Evolutionary conservation across 2,113 vertebrate genomes (phyloP), one percentile per base, ranked within the genome.

Genomic region (Eulacestoma nigropectus): DNA sequence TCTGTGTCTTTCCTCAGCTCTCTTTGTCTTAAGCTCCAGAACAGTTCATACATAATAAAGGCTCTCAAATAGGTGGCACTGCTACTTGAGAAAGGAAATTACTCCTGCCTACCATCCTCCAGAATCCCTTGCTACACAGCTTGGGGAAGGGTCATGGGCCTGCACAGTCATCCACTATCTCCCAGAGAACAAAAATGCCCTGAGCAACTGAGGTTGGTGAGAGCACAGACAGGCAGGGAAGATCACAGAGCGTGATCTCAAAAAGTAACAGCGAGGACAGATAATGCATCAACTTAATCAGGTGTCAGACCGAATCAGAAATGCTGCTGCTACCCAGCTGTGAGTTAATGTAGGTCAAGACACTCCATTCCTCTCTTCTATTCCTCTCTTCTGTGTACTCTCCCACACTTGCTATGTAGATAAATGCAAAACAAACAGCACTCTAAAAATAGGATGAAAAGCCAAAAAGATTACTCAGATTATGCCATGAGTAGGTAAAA

Each of bases 371-470:
- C 84, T 81, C 52, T 86, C 87, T 49, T 78, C 72, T 68, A 13
- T 56, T 91, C 69, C 84, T 81, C 52, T 86, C 87, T 49, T 78
- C 72, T 68, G 11, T 60, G 73, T 72, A 62, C 79, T 95, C 85
- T 92, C 73, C 56, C 27, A 90, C 69, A 92, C 76, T 92, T 89
- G 92, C 93, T 94, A 95, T 82, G 83, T 41, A 94, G 91, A 96
- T 86, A 96, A 95, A 95, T 95, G 94, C 84, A 96, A 94, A 96
- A 91, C 87, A 94, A 96, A 94, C 57, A 77, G 59, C 52, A 74
- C 23, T 35, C 67, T 70, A 89, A 95, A 96, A 96, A 85, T 55
- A 95, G 73, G 85, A 62, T 81, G 77, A 77, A 82, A 95, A 94
- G 49, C 56, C 63, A 72, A 56, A 94, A 89, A 95, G 78, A 89